Evolutionary conservation across 2,113 vertebrate species (phyloP).

Genomic region (Lasiurus borealis): DNA sequence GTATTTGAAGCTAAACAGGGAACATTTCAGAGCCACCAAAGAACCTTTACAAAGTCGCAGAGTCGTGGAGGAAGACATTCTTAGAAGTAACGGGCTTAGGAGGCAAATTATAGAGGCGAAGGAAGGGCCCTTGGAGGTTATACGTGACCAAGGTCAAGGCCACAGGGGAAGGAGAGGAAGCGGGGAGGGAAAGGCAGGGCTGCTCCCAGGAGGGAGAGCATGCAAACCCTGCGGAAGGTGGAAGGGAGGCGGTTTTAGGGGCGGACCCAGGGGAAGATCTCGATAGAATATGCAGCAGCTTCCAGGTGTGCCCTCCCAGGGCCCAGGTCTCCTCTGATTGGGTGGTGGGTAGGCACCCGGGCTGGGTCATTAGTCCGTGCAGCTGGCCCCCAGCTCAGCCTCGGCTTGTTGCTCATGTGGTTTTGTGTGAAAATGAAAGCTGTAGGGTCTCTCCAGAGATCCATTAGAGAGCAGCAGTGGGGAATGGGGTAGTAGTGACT

Average conservation of each 20-base stretch:
- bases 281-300: background rate
- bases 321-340: no score
- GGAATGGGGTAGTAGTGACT: background rate
- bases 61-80: background rate
- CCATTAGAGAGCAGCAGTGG: background rate
- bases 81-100: background rate
- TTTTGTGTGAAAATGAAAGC: constrained; percentile 49
- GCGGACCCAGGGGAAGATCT: background rate
- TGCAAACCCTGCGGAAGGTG: no score
- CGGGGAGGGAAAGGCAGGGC: no score
- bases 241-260: background rate
- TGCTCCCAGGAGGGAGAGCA: background rate
- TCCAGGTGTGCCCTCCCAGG: background rate
- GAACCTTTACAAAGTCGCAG: background rate
- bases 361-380: background rate
- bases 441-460: background rate
- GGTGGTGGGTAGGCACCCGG: no score
- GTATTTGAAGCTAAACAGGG: background rate
- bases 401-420: background rate
- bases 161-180: no score
- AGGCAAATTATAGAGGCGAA: background rate
- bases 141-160: background rate
- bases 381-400: background rate
- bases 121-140: background rate
- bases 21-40: background rate